Conservation (phyloP, 2,797 vertebrate genomes). For the Scolopax rusticola region DNA sequence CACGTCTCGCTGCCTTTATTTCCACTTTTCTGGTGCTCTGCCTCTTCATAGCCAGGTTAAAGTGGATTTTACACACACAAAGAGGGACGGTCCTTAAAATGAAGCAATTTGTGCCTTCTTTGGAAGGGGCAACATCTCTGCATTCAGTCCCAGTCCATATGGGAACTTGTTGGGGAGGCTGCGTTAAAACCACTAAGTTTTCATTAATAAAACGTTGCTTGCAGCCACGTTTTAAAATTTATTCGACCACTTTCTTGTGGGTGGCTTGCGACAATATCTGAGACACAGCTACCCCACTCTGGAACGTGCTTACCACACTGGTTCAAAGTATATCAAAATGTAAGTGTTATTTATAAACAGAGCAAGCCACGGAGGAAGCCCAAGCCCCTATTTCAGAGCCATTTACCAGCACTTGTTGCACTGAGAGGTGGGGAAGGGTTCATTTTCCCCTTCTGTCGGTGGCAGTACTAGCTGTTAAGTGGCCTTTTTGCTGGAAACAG, state of each 20-base stretch:
- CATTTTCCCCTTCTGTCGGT: background rate
- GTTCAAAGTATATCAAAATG: background rate
- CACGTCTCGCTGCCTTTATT: background rate
- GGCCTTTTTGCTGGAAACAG: constrained; percentile 37
- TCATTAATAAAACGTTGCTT: background rate
- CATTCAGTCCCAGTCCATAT: background rate
- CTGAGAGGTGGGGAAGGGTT: background rate
- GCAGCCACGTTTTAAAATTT: background rate
- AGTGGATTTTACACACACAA: background rate
- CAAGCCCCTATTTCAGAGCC: background rate
- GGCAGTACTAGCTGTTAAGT: background rate
- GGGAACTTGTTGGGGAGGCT: rapidly evolving
- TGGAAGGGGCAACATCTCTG: background rate
- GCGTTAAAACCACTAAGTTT: background rate
- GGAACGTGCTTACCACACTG: background rate
- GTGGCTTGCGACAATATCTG: background rate
- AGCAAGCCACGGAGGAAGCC: background rate
- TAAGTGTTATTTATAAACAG: background rate
- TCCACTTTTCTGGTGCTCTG: background rate
- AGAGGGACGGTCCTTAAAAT: background rate
- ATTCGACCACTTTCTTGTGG: background rate
- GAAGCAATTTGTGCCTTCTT: background rate
- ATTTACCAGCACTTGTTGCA: constrained; percentile 10
- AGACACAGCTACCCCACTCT: background rate
- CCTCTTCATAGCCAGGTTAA: background rate